These are phyloP conservation scores for Eilema griseolum DNA, from an alignment of 2,888 invertebrate species.

Conservation along the genomic window DNA sequence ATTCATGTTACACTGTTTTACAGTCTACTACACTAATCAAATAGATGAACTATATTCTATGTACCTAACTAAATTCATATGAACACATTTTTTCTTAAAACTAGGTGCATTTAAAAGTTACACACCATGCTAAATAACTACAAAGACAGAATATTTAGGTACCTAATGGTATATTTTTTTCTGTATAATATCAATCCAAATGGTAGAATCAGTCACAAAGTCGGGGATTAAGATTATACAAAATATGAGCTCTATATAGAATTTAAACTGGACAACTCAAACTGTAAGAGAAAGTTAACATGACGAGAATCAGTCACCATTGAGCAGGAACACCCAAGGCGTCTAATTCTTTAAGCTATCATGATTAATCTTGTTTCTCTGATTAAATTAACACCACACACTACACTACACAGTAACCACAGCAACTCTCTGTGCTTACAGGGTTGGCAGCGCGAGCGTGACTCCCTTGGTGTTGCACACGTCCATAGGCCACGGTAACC, in stretches of 20 bases:
- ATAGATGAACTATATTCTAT: slow-evolving; percentile 78
- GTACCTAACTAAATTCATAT: slow-evolving; percentile 83
- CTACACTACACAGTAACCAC: too few relatives aligned
- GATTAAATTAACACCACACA: too few relatives aligned
- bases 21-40: slow-evolving; percentile 76
- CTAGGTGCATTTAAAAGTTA: slow-evolving; percentile 76
- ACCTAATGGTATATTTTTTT: slow-evolving; percentile 54
- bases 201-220: slow-evolving; percentile 50
- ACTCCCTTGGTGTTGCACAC: too few relatives aligned
- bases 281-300: neutral
- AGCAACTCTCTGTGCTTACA: too few relatives aligned
- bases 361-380: neutral
- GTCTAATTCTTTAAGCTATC: neutral
- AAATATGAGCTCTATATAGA: slow-evolving; percentile 16
- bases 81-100: slow-evolving; percentile 85
- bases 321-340: neutral
- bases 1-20: slow-evolving; percentile 78
- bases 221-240: slow-evolving; percentile 30
- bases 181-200: slow-evolving; percentile 52
- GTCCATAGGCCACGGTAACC: too few relatives aligned
- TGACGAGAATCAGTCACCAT: neutral
- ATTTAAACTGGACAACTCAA: neutral
- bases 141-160: slow-evolving; percentile 58
- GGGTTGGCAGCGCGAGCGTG: too few relatives aligned
- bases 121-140: slow-evolving; percentile 74